These are phyloP conservation scores for Leptinotarsa juncta DNA, from an alignment of 2,888 invertebrate species.

Conservation along the genomic window DNA sequence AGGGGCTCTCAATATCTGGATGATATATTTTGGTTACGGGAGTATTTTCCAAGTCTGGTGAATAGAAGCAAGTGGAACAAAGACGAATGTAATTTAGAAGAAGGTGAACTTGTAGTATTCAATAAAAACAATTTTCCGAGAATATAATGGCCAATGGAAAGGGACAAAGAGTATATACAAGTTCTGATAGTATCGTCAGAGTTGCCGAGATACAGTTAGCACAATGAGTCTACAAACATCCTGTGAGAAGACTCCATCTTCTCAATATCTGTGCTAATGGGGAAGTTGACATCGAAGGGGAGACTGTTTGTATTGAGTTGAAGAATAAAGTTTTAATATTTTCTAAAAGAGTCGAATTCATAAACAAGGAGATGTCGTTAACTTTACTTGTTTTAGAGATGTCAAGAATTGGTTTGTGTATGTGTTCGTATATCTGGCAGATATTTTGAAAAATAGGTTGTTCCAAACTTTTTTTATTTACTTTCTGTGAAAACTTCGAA, in stretches of 20 bases:
- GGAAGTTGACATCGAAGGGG: background rate
- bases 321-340: no score
- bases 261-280: background rate
- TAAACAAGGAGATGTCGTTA: no score
- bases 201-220: background rate
- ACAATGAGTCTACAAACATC: background rate
- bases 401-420: no score
- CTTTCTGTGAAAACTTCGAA: no score
- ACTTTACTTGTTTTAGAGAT: no score
- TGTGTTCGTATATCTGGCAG: no score
- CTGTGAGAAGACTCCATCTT: background rate
- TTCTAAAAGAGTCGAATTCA: no score
- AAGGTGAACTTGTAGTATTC: background rate
- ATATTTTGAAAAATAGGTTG: no score
- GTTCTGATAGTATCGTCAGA: background rate
- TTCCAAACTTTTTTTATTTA: no score
- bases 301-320: background rate
- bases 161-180: background rate
- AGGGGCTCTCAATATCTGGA: background rate
- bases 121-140: background rate
- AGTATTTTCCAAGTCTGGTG: background rate
- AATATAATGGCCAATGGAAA: background rate
- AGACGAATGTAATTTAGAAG: background rate
- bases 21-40: background rate
- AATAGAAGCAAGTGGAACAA: background rate